Conservation (phyloP, 2,888 invertebrate genomes). For the Tortrix viridana region DNA sequence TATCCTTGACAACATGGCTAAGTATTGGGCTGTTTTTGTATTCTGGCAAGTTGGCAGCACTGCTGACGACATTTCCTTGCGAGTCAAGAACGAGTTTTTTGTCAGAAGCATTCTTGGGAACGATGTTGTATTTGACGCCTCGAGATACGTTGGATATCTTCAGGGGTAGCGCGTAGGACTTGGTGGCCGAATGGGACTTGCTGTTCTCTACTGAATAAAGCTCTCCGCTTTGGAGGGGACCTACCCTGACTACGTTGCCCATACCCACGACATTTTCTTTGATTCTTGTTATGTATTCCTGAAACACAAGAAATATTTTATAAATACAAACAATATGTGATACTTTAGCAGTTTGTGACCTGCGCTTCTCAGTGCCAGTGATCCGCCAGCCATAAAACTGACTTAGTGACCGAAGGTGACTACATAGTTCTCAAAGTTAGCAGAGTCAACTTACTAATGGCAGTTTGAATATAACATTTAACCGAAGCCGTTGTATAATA, state of each 20-base stretch:
- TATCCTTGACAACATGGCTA: conserved; percentile 78
- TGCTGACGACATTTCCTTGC: conserved; percentile 79
- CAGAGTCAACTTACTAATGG: too few relatives aligned
- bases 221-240: conserved; percentile 78
- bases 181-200: conserved; percentile 68
- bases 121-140: conserved; percentile 78
- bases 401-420: too few relatives aligned
- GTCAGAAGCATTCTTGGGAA: conserved; percentile 79
- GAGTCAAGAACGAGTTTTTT: conserved; percentile 78
- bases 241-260: conserved; percentile 88
- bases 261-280: conserved; percentile 90
- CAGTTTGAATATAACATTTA: too few relatives aligned
- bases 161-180: conserved; percentile 77
- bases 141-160: conserved; percentile 77
- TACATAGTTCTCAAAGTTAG: too few relatives aligned
- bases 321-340: not conserved
- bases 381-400: too few relatives aligned
- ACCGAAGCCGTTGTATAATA: too few relatives aligned
- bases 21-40: conserved; percentile 78
- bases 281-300: conserved; percentile 82
- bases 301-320: conserved; percentile 43
- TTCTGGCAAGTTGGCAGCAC: conserved; percentile 76
- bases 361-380: too few relatives aligned
- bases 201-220: conserved; percentile 74
- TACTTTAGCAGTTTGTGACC: too few relatives aligned